These are phyloP conservation scores for Liasis olivaceus DNA, from an alignment of 2,797 vertebrate genomes.

Conservation along the genomic window DNA sequence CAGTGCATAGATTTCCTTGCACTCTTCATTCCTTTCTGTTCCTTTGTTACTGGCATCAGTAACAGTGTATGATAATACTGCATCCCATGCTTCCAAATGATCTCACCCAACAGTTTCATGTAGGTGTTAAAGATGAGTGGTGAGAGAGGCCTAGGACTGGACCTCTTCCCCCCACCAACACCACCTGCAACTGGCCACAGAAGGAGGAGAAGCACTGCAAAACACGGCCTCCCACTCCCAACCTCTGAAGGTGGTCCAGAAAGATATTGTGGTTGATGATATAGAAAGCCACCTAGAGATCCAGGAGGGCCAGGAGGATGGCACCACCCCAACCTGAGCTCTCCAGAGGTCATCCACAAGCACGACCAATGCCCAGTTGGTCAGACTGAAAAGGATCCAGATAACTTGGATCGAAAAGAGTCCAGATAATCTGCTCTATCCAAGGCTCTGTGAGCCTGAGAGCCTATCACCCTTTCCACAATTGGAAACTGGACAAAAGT, in stretches of 20 bases:
- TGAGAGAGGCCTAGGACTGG: background rate
- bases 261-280: background rate
- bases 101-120: background rate
- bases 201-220: background rate
- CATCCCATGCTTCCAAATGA: background rate
- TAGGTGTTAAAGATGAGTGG: background rate
- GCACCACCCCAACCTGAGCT: background rate
- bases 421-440: background rate
- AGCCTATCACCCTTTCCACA: no score
- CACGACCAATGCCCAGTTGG: no score
- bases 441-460: background rate
- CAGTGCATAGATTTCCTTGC: slow-evolving; percentile 5
- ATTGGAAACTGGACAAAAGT: background rate
- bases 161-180: background rate
- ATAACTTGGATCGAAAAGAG: background rate
- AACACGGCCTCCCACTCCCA: background rate
- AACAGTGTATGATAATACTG: background rate
- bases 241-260: background rate
- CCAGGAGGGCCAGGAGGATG: background rate
- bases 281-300: background rate
- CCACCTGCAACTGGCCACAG: background rate
- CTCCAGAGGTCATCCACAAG: background rate
- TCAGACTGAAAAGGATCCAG: background rate
- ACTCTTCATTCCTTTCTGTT: slow-evolving; percentile 18
- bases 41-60: slow-evolving; percentile 5